Evolutionary conservation across 2,888 invertebrate species (phyloP).

Genomic region (Agonopterix arenella): DNA sequence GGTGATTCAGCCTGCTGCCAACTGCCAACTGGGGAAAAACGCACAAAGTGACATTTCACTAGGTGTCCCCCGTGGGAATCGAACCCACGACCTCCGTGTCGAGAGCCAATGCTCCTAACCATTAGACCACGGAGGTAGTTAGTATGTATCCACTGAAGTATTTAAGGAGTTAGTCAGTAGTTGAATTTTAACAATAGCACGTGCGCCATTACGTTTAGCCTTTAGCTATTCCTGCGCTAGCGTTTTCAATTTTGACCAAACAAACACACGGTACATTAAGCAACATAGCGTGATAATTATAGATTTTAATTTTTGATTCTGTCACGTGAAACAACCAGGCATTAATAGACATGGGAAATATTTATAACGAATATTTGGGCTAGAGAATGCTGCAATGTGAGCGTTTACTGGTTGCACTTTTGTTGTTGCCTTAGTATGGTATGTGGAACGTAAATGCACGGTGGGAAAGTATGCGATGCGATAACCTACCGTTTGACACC

Average conservation of each 20-base stretch:
- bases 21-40: no score
- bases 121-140: no score
- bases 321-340: slow-evolving; percentile 21
- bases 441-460: slow-evolving; percentile 4
- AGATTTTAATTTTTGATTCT: slow-evolving; percentile 26
- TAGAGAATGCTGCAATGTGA: no score
- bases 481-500: slow-evolving; percentile 17
- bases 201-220: not conserved
- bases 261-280: slow-evolving; percentile 26
- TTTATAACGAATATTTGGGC: not conserved
- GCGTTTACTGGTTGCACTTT: not conserved
- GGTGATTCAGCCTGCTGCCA: no score
- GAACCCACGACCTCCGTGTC: no score
- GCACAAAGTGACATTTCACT: no score
- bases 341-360: not conserved
- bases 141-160: no score
- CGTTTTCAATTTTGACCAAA: slow-evolving; percentile 26
- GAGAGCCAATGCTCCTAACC: no score
- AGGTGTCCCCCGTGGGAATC: no score
- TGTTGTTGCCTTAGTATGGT: not conserved
- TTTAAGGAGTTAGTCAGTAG: no score
- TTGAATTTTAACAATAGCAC: not conserved
- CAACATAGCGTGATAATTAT: slow-evolving; percentile 27
- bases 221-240: slow-evolving; percentile 20
- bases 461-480: slow-evolving; percentile 40